phyloP scores from a whole-genome alignment of 1,140 invertebrate genomes.

The Chymomyza costata region DNA sequence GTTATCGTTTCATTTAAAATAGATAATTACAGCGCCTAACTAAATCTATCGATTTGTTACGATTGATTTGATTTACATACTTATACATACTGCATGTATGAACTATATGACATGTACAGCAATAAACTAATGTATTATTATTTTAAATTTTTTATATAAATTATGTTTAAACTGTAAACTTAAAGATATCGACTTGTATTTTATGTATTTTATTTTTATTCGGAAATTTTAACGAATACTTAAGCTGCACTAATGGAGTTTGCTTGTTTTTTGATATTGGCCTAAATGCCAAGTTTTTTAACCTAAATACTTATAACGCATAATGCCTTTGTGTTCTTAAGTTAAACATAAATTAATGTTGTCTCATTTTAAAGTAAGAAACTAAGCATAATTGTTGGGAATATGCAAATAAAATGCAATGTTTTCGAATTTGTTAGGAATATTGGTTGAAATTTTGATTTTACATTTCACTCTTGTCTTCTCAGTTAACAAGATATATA shows the following conservation, averaged over 20 bases:
- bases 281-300: constrained; percentile 1
- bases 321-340: constrained; percentile 36
- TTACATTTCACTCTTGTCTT: constrained; percentile 17
- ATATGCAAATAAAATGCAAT: constrained; percentile 48
- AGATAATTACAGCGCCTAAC: constrained; percentile 37
- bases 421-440: constrained; percentile 44
- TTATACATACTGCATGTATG: constrained; percentile 14
- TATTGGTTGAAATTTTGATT: constrained; percentile 35
- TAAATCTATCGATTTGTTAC: constrained; percentile 31
- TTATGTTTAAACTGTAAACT: constrained; percentile 21
- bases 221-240: constrained; percentile 31
- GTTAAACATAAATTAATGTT: constrained; percentile 12
- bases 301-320: constrained; percentile 16
- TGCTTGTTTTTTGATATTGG: constrained; percentile 5
- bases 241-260: constrained; percentile 15
- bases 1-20: background rate
- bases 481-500: constrained; percentile 11
- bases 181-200: constrained; percentile 50
- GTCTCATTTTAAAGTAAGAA: constrained; percentile 19
- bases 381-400: constrained; percentile 44
- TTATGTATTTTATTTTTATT: constrained; percentile 19
- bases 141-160: constrained; percentile 22
- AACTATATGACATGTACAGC: constrained; percentile 25
- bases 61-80: constrained; percentile 37
- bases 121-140: constrained; percentile 39